Base-by-base conservation (phyloP, 2,888 invertebrate species). In the Erpobdella octoculata region DNA sequence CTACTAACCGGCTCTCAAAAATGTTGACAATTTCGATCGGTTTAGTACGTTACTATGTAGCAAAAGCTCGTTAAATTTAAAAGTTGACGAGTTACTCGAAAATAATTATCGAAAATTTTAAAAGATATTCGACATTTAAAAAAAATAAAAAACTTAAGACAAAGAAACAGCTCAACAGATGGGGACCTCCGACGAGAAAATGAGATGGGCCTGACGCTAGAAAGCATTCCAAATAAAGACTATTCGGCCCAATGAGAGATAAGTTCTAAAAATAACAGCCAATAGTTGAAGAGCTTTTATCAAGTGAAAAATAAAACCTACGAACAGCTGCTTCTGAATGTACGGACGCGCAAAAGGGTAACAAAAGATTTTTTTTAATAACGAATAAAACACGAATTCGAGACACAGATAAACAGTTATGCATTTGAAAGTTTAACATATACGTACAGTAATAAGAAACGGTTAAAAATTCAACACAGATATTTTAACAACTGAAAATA, bases 221-320 rank as follows among this genome's bases (percentile, higher is more conserved):
- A 21, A 25, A 67, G 41, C 28, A 12, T 18, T 41, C 37, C 62
- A 61, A 70, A 59, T 70, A 61, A 33, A 59, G 46, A 37, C 35
- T 31, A 9, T 21, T 2, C 31, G 5, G 21, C 36, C 71, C 71
- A 71, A 62, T 73, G 48, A 70, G 6, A 59, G 41, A 31, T n/a
- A n/a, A n/a, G 36, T 65, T 59, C 58, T 65, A 70, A 68, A 59
- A 69, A 71, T 73, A 71, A 33, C 53, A 33, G 33, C 71, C 71
- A 71, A 71, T 71, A 21, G 62, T 18, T 0, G 31, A 41, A 9
- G 0, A 18, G 9, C 28, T 21, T n/a, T 58, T 25, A 37, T 58
- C 28, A 33, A 58, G 28, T 58, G 35, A 69, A 46, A 31, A 35
- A 46, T n/a, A 15, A 65, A n/a, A 53, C 21, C 28, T 25, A 53